These are phyloP conservation scores for Ypsolopha sequella DNA, from an alignment of 2,888 invertebrate species.

Conservation along the genomic window DNA sequence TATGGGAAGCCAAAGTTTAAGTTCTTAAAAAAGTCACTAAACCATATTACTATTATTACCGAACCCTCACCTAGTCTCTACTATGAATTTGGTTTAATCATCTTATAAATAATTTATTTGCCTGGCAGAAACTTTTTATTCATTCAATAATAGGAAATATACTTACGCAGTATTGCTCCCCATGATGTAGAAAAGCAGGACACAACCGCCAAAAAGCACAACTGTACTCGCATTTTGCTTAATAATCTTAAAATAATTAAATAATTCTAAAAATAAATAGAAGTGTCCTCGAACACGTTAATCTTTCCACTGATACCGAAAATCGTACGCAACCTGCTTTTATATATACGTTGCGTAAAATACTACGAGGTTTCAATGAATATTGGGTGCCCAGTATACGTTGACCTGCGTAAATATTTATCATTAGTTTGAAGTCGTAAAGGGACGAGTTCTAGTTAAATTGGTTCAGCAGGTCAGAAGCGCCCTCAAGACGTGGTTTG, in stretches of 20 bases:
- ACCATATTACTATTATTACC: no score
- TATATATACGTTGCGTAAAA: background rate
- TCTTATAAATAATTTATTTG: no score
- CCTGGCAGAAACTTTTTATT: no score
- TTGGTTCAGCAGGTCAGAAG: no score
- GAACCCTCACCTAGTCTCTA: no score
- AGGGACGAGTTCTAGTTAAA: no score
- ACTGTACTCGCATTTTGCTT: slow-evolving; percentile 32
- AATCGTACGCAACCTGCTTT: background rate
- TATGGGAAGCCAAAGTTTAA: no score
- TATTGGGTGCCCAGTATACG: background rate
- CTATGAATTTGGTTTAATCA: no score
- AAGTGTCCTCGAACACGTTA: slow-evolving; percentile 8
- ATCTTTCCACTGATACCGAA: slow-evolving; percentile 19
- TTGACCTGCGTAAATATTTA: background rate
- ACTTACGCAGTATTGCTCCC: slow-evolving; percentile 46
- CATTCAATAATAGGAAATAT: background rate
- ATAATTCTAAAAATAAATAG: slow-evolving; percentile 4
- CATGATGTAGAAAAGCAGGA: slow-evolving; percentile 19
- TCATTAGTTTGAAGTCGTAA: background rate
- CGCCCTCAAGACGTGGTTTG: no score
- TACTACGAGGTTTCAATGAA: no score
- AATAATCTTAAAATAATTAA: slow-evolving; percentile 1
- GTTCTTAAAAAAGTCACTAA: no score
- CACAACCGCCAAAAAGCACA: slow-evolving; percentile 25